Conservation (phyloP, 2,113 vertebrate species). For the Procapra przewalskii region DNA sequence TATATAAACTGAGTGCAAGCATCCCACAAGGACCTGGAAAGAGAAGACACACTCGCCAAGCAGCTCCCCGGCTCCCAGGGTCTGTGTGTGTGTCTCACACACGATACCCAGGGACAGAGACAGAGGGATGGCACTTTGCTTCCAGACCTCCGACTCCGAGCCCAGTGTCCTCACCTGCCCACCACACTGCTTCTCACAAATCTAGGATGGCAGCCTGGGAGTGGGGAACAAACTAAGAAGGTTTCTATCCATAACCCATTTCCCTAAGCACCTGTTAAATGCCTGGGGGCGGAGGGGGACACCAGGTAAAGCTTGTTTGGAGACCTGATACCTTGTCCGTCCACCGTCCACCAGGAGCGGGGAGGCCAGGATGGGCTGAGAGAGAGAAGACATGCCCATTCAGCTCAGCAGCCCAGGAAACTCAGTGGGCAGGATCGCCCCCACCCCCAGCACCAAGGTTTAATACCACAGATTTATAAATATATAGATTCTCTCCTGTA, state of each 20-base stretch:
- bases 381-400: background rate
- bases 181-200: background rate
- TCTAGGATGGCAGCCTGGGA: background rate
- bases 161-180: background rate
- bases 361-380: background rate
- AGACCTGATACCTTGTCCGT: background rate
- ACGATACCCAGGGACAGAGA: background rate
- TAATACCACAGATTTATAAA: background rate
- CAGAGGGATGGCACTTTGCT: background rate
- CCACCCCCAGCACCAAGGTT: background rate
- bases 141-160: background rate
- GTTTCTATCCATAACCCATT: background rate
- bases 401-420: background rate
- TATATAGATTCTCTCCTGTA: background rate
- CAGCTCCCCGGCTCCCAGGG: background rate
- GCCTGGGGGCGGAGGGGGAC: fast-evolving
- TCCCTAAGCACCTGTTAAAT: background rate
- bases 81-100: background rate
- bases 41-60: background rate
- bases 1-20: background rate
- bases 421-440: background rate
- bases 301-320: background rate
- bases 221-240: background rate
- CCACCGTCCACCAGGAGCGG: background rate
- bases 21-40: background rate